Conservation (phyloP, 2,888 invertebrate genomes). For the Himalopsyche anomala region DNA sequence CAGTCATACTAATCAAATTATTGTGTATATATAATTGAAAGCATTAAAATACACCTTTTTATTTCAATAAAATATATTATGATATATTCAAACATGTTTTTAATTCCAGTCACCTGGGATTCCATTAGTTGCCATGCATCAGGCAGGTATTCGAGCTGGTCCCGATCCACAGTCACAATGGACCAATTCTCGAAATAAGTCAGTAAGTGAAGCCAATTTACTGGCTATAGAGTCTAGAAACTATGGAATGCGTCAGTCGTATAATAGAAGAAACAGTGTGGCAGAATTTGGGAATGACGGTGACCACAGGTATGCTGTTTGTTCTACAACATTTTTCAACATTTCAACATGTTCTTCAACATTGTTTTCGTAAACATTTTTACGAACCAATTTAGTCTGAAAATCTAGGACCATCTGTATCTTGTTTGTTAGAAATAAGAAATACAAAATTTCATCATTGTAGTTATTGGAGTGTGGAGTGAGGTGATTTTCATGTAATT, state of each 20-base stretch:
- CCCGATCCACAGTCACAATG: slow-evolving; percentile 69
- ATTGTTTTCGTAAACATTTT: too few species aligned
- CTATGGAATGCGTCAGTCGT: slow-evolving; percentile 71
- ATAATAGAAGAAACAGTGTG: slow-evolving; percentile 77
- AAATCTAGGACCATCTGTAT: too few species aligned
- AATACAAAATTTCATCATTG: slow-evolving; percentile 37
- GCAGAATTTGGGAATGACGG: slow-evolving; percentile 77
- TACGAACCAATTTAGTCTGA: too few species aligned
- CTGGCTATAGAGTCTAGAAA: slow-evolving; percentile 79
- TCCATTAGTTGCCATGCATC: slow-evolving; percentile 83
- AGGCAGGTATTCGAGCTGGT: slow-evolving; percentile 81
- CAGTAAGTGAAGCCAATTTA: slow-evolving; percentile 92
- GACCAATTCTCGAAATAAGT: slow-evolving; percentile 78
- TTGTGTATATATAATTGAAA: background rate
- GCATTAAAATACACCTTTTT: background rate
- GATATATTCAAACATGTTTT: background rate
- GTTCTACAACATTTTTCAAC: too few species aligned
- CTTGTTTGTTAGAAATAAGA: too few species aligned
- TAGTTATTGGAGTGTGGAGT: slow-evolving; percentile 28
- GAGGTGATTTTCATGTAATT: slow-evolving; percentile 69
- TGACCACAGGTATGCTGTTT: slow-evolving; percentile 57
- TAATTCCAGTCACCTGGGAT: slow-evolving; percentile 70
- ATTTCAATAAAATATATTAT: too few species aligned
- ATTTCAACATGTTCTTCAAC: too few species aligned
- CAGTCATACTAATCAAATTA: too few species aligned